A percentile compares a stretch with the other conserved stretches of the same genome.
phyloP scores from a whole-genome alignment of 2,888 invertebrate genomes.

The Branchinecta sandiegonensis region DNA sequence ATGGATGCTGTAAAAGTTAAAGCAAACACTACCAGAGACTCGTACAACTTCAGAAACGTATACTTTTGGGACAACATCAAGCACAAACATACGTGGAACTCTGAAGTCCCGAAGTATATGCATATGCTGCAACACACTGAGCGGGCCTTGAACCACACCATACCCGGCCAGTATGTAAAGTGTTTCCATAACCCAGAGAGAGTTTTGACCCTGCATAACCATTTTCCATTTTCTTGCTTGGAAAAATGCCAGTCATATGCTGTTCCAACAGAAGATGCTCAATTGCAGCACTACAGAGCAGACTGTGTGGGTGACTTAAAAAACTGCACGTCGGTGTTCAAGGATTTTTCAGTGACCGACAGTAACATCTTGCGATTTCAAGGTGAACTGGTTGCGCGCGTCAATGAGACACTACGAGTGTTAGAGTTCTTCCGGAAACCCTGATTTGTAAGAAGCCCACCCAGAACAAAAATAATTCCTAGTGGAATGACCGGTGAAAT shows the following conservation, averaged over 20 bases:
- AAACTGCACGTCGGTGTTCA: too few species aligned
- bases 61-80: conserved; percentile 36
- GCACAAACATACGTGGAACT: conserved; percentile 24
- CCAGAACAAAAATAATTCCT: too few species aligned
- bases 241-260: conserved; percentile 32
- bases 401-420: too few species aligned
- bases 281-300: conserved; percentile 38
- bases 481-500: too few species aligned
- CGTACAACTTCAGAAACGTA: conserved; percentile 35
- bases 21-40: conserved; percentile 30
- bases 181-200: conserved; percentile 34
- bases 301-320: conserved; percentile 31
- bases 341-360: too few species aligned
- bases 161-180: conserved; percentile 33
- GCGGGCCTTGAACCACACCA: conserved; percentile 32
- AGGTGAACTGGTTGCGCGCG: too few species aligned
- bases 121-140: conserved; percentile 34
- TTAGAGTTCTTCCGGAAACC: too few species aligned
- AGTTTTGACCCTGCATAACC: conserved; percentile 34
- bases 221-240: conserved; percentile 34
- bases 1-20: conserved; percentile 30
- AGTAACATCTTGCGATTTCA: too few species aligned
- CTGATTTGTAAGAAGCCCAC: too few species aligned
- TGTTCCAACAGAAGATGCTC: conserved; percentile 33
- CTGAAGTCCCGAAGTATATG: conserved; percentile 30